Evolutionary conservation across 2,113 vertebrate species (phyloP).

Genomic region (Merops nubicus): DNA sequence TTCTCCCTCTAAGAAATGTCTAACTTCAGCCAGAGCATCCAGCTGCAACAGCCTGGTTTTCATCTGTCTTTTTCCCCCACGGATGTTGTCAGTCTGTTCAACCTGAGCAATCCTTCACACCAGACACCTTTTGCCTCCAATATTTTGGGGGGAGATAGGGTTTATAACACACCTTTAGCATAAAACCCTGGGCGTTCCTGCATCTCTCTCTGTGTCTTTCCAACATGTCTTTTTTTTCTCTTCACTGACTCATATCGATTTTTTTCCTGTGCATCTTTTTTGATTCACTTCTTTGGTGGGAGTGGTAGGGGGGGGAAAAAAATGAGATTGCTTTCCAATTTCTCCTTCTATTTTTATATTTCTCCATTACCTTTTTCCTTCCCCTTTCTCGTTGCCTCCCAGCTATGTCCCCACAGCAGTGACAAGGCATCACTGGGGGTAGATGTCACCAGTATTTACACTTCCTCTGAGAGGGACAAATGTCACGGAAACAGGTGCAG

Average conservation of each 20-base stretch:
- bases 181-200: not conserved
- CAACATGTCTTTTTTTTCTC: not conserved
- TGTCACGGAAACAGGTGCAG: constrained; percentile 44
- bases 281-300: not conserved
- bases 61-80: not conserved
- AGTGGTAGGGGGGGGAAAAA: not conserved
- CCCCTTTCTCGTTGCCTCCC: not conserved
- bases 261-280: not conserved
- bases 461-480: not conserved
- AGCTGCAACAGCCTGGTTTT: not conserved
- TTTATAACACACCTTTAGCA: not conserved
- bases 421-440: not conserved
- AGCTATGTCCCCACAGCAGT: not conserved
- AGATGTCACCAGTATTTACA: constrained; percentile 15
- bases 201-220: not conserved
- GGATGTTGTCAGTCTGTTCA: not conserved
- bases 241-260: not conserved
- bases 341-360: not conserved
- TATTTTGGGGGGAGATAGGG: not conserved
- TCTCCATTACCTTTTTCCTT: not conserved
- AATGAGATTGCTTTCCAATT: not conserved
- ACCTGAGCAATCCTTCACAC: not conserved
- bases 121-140: not conserved
- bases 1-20: not conserved
- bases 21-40: not conserved